Evolutionary conservation across 2,113 vertebrate species (phyloP).

Genomic region (Nanger granti): DNA sequence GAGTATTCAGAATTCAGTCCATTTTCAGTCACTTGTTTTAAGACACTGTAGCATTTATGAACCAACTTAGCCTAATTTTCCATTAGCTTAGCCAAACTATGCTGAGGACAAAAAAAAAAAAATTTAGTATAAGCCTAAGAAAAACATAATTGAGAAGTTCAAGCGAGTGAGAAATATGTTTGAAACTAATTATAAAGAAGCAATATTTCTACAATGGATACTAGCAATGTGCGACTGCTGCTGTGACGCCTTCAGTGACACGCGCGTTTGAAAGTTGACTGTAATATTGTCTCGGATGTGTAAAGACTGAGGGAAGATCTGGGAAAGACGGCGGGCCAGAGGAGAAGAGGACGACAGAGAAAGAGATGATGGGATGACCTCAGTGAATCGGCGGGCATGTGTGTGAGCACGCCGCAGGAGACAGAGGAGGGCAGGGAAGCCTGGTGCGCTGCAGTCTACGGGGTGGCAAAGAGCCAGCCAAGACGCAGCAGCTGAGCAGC

Average conservation of each 20-base stretch:
- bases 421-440: background rate
- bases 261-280: background rate
- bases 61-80: background rate
- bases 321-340: background rate
- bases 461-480: background rate
- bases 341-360: background rate
- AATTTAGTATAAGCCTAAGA: background rate
- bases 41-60: background rate
- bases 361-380: background rate
- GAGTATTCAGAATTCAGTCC: background rate
- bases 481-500: rapidly evolving
- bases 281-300: background rate
- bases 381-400: rapidly evolving
- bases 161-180: background rate
- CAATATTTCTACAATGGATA: background rate
- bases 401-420: rapidly evolving
- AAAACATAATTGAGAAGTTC: background rate
- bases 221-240: background rate
- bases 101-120: background rate
- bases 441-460: rapidly evolving
- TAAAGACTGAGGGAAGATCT: background rate
- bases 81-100: background rate
- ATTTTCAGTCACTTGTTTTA: background rate
- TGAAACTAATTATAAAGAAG: background rate
- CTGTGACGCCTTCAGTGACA: background rate